A percentile compares a stretch with the other conserved stretches of the same genome.
Evolutionary conservation across 2,797 vertebrate species (phyloP).

Genomic region (Propithecus perrieri): DNA sequence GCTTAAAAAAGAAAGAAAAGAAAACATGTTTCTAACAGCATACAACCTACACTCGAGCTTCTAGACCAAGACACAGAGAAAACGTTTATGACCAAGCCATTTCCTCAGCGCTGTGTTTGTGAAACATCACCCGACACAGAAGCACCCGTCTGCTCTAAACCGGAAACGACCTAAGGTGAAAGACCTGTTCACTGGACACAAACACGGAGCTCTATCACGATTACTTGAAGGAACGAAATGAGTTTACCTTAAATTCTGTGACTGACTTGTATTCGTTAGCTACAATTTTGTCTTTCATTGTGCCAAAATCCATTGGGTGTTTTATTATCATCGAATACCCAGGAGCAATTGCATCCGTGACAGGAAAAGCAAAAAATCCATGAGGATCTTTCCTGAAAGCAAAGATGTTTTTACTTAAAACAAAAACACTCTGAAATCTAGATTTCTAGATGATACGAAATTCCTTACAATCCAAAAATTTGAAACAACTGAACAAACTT

Average conservation of each 20-base stretch:
- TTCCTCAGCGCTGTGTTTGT: rapidly evolving
- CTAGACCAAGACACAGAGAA: background rate
- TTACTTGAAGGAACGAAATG: background rate
- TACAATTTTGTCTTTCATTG: constrained; percentile 97
- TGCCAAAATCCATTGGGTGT: constrained; percentile 99
- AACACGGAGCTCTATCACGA: rapidly evolving
- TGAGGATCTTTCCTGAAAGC: constrained; percentile 96
- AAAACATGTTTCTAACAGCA: background rate
- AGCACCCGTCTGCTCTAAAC: too few relatives aligned
- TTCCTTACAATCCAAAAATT: background rate
- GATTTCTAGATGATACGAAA: background rate
- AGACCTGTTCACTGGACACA: background rate
- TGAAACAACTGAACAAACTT: background rate
- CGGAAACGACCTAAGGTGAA: rapidly evolving
- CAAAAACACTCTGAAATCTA: background rate
- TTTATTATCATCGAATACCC: constrained; percentile 99
- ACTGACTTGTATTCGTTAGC: constrained; percentile 97
- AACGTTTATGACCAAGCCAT: background rate
- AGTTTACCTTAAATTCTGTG: constrained; percentile 96
- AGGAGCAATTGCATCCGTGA: constrained; percentile 97
- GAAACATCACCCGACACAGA: background rate
- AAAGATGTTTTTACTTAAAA: constrained; percentile 28
- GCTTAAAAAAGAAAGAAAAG: background rate
- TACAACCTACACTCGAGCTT: rapidly evolving
- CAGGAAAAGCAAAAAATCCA: constrained; percentile 97